phyloP scores from a whole-genome alignment of 2,113 vertebrate species.

The Aramus guarauna region DNA sequence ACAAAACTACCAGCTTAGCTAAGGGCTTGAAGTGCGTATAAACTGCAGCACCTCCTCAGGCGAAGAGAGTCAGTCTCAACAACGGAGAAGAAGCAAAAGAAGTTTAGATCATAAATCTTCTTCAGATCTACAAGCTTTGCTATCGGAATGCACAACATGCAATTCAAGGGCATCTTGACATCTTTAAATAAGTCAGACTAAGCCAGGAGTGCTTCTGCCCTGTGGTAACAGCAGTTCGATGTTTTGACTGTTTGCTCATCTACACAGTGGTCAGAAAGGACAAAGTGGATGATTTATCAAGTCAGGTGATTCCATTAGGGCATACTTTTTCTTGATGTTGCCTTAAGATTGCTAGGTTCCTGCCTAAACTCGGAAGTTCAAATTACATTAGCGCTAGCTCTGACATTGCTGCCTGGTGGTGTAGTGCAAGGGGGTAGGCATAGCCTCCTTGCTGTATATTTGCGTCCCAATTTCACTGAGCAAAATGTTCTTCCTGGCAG shows the following conservation, averaged over 20 bases:
- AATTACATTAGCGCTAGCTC: neutral
- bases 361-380: neutral
- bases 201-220: neutral
- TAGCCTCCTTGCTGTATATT: neutral
- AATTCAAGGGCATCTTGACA: neutral
- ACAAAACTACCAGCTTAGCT: constrained; percentile 29
- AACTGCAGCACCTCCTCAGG: constrained; percentile 47
- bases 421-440: neutral
- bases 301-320: neutral
- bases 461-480: neutral
- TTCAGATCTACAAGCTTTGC: constrained; percentile 5
- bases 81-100: neutral
- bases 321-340: neutral
- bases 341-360: neutral
- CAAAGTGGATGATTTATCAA: neutral
- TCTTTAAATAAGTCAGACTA: neutral
- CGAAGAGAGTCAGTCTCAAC: constrained; percentile 22
- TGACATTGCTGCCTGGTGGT: neutral
- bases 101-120: constrained; percentile 47
- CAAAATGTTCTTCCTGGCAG: neutral
- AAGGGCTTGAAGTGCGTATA: constrained; percentile 11
- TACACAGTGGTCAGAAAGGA: neutral
- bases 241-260: neutral
- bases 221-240: neutral
- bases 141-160: constrained; percentile 23